phyloP scores from a whole-genome alignment of 2,113 vertebrate genomes.

The Pachyramphus minor region DNA sequence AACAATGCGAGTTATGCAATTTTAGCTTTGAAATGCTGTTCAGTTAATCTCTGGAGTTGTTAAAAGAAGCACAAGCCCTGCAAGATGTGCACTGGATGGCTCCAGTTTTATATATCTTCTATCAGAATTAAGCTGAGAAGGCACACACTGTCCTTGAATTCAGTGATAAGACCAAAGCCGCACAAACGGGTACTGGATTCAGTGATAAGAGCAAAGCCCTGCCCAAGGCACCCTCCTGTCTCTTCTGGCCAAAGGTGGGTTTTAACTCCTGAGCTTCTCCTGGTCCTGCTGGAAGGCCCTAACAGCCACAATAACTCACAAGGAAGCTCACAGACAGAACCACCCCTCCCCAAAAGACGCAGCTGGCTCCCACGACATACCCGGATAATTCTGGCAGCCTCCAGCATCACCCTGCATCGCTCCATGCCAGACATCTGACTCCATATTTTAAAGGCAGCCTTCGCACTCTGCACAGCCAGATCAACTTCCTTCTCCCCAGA shows the following conservation, averaged over 20 bases:
- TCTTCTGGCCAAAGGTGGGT: not conserved
- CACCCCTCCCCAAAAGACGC: not conserved
- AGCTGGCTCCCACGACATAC: slow-evolving; percentile 53
- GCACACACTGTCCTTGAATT: not conserved
- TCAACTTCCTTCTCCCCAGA: slow-evolving; percentile 88
- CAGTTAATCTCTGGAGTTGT: not conserved
- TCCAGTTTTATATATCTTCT: not conserved
- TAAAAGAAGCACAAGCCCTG: not conserved
- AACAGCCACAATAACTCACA: not conserved
- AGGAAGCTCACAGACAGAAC: not conserved
- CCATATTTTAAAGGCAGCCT: slow-evolving; percentile 86
- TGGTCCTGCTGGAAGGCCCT: not conserved
- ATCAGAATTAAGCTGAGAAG: not conserved
- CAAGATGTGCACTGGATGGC: not conserved
- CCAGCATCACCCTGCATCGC: slow-evolving; percentile 83
- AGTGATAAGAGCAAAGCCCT: not conserved
- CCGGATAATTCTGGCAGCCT: slow-evolving; percentile 92
- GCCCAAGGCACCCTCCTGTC: not conserved
- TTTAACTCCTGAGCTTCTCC: not conserved
- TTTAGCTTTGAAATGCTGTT: not conserved
- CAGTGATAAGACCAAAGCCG: not conserved
- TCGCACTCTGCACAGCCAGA: slow-evolving; percentile 84
- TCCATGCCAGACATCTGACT: slow-evolving; percentile 87
- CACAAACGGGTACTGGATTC: fast-evolving
- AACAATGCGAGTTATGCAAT: not conserved